A percentile compares a stretch with the other conserved stretches of the same genome.
These are phyloP conservation scores for Sinopyrophorus schimmeli DNA, from an alignment of 2,888 invertebrate species.

Conservation along the genomic window DNA sequence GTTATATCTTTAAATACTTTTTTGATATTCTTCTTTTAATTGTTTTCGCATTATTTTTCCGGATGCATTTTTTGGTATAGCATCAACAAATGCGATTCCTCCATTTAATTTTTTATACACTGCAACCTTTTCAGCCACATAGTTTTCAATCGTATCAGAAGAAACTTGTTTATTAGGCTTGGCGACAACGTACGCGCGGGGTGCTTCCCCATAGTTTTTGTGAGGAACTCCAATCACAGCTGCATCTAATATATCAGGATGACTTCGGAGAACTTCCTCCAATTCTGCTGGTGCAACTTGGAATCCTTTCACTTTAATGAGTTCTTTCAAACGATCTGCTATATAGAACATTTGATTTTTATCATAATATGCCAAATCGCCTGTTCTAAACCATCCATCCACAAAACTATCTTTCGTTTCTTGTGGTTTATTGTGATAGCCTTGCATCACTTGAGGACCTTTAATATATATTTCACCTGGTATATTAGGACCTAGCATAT, in stretches of 20 bases:
- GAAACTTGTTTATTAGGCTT: slow-evolving; percentile 54
- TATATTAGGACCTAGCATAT: slow-evolving; percentile 51
- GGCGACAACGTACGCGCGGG: slow-evolving; percentile 70
- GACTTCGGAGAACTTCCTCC: slow-evolving; percentile 70
- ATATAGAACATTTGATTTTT: slow-evolving; percentile 69
- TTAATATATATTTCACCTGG: slow-evolving; percentile 74
- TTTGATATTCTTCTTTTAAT: slow-evolving; percentile 18
- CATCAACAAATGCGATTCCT: slow-evolving; percentile 68
- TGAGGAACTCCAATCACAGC: slow-evolving; percentile 80
- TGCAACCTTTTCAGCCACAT: slow-evolving; percentile 68
- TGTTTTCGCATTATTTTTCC: slow-evolving; percentile 72
- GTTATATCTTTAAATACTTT: slow-evolving; percentile 6
- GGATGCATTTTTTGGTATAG: slow-evolving; percentile 74
- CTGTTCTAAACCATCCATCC: slow-evolving; percentile 75
- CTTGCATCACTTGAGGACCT: slow-evolving; percentile 82
- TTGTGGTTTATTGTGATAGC: slow-evolving; percentile 74
- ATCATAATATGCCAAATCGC: slow-evolving; percentile 64
- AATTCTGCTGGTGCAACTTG: slow-evolving; percentile 87
- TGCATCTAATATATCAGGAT: slow-evolving; percentile 74
- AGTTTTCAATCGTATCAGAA: slow-evolving; percentile 62
- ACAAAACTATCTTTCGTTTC: slow-evolving; percentile 71
- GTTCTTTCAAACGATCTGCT: slow-evolving; percentile 77
- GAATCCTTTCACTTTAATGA: slow-evolving; percentile 67
- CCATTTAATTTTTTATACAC: slow-evolving; percentile 72
- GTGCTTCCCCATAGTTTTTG: slow-evolving; percentile 69